A percentile compares a stretch with the other conserved stretches of the same genome.
Evolutionary conservation across 1,140 invertebrate species (phyloP).

Genomic region (Mesaphorura yosii): DNA sequence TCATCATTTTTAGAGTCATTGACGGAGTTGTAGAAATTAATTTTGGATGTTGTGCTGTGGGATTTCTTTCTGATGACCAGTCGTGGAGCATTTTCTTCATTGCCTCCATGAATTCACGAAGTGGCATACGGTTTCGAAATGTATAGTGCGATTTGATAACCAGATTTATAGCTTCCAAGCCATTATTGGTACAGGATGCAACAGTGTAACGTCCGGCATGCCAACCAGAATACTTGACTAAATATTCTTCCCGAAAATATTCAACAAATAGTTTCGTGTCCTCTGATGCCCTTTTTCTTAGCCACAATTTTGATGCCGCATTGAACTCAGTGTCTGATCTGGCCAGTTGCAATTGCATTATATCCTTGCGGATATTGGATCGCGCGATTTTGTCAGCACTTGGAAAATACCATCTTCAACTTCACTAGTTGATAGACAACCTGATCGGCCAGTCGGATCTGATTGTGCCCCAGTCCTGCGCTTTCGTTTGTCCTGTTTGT

Average conservation of each 20-base stretch:
- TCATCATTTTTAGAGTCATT: neutral
- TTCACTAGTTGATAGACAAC: too few relatives aligned
- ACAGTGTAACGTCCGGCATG: neutral
- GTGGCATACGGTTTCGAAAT: neutral
- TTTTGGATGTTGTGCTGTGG: neutral
- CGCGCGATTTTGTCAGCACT: too few relatives aligned
- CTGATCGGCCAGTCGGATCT: too few relatives aligned
- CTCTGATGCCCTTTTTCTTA: neutral
- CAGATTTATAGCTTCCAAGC: neutral
- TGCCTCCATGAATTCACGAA: neutral
- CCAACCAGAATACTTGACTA: neutral
- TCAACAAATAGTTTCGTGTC: neutral
- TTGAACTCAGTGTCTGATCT: neutral
- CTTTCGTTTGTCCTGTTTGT: too few relatives aligned
- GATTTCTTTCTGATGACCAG: neutral
- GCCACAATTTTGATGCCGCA: neutral
- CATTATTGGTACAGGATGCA: neutral
- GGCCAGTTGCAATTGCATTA: neutral
- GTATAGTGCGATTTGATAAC: neutral
- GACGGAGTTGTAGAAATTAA: neutral
- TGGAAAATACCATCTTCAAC: too few relatives aligned
- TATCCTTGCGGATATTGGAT: neutral
- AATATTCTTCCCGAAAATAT: too few relatives aligned
- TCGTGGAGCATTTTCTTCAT: neutral
- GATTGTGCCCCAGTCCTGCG: too few relatives aligned